A percentile compares a stretch with the other conserved stretches of the same genome.
Evolutionary conservation across 1,140 invertebrate genomes (phyloP).

Genomic region (Caenorhabditis tropicalis): DNA sequence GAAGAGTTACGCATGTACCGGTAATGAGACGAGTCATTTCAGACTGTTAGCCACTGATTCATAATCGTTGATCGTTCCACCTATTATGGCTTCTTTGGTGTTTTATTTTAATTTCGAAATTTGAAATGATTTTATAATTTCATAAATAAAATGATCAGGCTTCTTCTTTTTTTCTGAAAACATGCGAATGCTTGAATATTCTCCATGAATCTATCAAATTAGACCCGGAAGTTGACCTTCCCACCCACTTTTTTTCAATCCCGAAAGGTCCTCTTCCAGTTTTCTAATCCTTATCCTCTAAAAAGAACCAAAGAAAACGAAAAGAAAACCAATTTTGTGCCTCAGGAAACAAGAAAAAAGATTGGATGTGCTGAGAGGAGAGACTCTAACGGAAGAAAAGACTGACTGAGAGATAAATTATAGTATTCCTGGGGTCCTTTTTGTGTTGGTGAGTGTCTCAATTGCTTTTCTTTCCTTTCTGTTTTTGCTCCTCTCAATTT

Average conservation of each 20-base stretch:
- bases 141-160: too few species aligned
- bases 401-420: conserved; percentile 33
- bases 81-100: neutral
- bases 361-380: neutral
- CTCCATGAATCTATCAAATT: neutral
- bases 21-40: neutral
- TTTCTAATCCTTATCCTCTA: conserved; percentile 15
- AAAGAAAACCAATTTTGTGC: conserved; percentile 7
- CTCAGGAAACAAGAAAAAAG: neutral
- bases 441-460: neutral
- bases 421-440: conserved; percentile 8
- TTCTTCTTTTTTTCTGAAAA: neutral
- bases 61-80: conserved; percentile 5
- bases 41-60: neutral
- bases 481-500: neutral
- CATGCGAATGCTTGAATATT: too few species aligned
- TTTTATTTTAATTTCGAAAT: neutral
- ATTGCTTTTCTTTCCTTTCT: neutral
- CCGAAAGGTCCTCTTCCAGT: neutral
- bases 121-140: neutral
- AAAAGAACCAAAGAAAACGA: neutral
- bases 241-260: neutral
- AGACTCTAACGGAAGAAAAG: neutral
- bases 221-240: neutral
- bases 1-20: neutral